Percentiles rank a stretch among this genome's conserved stretches.
These are phyloP conservation scores for Deladenus siricidicola DNA, from an alignment of 2,888 invertebrate species.

Conservation along the genomic window DNA sequence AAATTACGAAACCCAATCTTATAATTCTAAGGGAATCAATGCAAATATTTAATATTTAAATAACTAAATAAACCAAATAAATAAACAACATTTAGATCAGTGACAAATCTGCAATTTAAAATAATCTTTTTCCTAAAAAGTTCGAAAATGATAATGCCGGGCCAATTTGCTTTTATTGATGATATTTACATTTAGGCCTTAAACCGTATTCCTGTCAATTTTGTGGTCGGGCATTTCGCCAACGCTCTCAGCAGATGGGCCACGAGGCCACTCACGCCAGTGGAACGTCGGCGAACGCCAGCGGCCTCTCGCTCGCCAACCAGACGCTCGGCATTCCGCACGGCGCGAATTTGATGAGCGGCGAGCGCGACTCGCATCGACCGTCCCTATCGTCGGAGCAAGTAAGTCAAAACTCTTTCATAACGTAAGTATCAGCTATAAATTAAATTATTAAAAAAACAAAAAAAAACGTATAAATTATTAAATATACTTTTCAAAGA, in stretches of 20 bases:
- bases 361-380: not conserved
- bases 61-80: too few species aligned
- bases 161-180: too few species aligned
- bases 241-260: constrained; percentile 48
- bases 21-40: too few species aligned
- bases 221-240: constrained; percentile 48
- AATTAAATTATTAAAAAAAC: not conserved
- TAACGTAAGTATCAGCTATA: not conserved
- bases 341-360: not conserved
- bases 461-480: too few species aligned
- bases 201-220: constrained; percentile 47
- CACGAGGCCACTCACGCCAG: constrained; percentile 40
- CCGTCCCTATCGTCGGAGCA: constrained; percentile 14
- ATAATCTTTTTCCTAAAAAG: too few species aligned
- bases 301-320: not conserved
- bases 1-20: too few species aligned
- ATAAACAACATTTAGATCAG: too few species aligned
- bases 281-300: constrained; percentile 3
- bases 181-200: constrained; percentile 30
- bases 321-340: constrained; percentile 4
- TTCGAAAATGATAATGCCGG: too few species aligned
- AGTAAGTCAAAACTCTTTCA: not conserved
- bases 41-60: too few species aligned
- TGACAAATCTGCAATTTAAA: too few species aligned
- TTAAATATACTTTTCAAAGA: too few species aligned